Conservation (phyloP, 2,113 vertebrate species). For the Silurus glanis region DNA sequence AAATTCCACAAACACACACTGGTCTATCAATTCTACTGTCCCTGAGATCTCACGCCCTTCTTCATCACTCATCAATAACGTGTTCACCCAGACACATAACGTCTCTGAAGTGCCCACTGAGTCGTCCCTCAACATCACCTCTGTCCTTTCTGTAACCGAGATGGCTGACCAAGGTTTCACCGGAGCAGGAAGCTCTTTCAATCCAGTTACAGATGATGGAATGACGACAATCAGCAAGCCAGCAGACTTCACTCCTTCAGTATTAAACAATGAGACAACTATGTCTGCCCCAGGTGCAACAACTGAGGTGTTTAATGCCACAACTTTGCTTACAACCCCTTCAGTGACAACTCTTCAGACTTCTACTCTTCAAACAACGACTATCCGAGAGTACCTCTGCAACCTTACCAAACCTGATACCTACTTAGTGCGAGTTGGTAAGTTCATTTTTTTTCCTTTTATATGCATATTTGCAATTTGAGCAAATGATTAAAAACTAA, state of each 20-base stretch:
- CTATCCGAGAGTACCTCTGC: conserved; percentile 80
- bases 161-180: conserved; percentile 63
- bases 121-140: conserved; percentile 33
- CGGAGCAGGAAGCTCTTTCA: conserved; percentile 56
- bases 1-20: conserved; percentile 62
- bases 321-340: conserved; percentile 30
- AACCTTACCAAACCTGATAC: conserved; percentile 74
- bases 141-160: conserved; percentile 41
- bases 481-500: neutral
- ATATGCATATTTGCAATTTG: neutral
- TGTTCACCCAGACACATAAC: conserved; percentile 51
- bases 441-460: conserved; percentile 46
- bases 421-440: conserved; percentile 85
- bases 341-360: conserved; percentile 46
- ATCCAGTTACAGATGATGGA: conserved; percentile 45
- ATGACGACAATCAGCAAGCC: conserved; percentile 54
- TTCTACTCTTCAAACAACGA: conserved; percentile 66
- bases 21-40: conserved; percentile 57
- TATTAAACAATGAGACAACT: conserved; percentile 50
- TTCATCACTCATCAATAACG: conserved; percentile 45
- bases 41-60: conserved; percentile 52
- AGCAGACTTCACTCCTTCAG: conserved; percentile 41
- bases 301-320: conserved; percentile 48
- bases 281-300: conserved; percentile 51
- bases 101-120: conserved; percentile 41